Conservation (phyloP, 2,113 vertebrate genomes). For the Nycticebus coucang region DNA sequence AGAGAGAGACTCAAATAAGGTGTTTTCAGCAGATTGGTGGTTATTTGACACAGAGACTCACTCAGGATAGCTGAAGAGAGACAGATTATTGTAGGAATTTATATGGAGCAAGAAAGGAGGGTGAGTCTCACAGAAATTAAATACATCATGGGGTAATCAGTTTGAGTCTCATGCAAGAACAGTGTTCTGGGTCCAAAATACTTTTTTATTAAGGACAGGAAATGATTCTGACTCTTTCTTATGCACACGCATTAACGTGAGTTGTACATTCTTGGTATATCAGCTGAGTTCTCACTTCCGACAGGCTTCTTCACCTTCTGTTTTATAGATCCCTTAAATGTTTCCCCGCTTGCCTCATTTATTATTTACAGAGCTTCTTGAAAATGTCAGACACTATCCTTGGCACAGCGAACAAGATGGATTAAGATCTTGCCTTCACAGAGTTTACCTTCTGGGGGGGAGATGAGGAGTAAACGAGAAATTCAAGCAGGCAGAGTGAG, state of each 20-base stretch:
- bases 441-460: neutral
- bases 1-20: neutral
- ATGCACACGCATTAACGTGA: neutral
- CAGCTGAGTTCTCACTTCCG: neutral
- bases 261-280: neutral
- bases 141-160: neutral
- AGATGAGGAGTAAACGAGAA: neutral
- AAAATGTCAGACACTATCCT: neutral
- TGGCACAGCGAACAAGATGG: neutral
- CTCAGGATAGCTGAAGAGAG: neutral
- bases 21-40: neutral
- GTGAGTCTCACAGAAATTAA: neutral
- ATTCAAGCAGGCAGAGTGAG: neutral
- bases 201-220: neutral
- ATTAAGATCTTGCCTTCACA: neutral
- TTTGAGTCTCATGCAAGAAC: neutral
- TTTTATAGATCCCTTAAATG: neutral
- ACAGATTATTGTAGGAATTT: neutral
- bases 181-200: neutral
- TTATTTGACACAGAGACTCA: neutral
- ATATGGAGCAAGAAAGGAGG: neutral
- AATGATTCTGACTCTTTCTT: neutral
- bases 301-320: neutral
- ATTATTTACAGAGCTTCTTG: neutral
- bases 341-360: neutral